A percentile compares a stretch with the other conserved stretches of the same genome.
These are phyloP conservation scores for Dreissena rostriformis DNA, from an alignment of 1,140 invertebrate genomes.

Conservation along the genomic window DNA sequence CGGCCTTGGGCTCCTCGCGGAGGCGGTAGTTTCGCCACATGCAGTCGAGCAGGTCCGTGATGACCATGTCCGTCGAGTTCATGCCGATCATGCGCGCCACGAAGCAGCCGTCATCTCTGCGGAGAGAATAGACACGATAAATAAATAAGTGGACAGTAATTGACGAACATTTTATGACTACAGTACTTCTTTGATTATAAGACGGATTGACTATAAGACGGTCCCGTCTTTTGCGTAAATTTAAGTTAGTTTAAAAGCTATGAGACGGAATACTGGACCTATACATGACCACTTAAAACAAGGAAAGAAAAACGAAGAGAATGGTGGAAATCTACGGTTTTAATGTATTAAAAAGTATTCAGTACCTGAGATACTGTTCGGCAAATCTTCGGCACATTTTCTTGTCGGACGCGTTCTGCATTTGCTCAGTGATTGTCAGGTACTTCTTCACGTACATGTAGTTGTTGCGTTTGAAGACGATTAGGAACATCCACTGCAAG, in stretches of 20 bases:
- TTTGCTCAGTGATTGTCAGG: slow-evolving; percentile 58
- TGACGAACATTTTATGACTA: no score
- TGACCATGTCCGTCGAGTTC: slow-evolving; percentile 74
- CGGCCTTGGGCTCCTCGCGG: slow-evolving; percentile 37
- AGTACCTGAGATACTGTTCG: slow-evolving; percentile 68
- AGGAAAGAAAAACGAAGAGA: no score
- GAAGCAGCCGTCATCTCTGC: slow-evolving; percentile 77
- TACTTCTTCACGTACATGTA: slow-evolving; percentile 74
- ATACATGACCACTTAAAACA: no score
- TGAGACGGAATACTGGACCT: no score
- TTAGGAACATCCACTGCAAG: slow-evolving; percentile 65
- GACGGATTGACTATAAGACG: no score
- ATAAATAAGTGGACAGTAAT: no score
- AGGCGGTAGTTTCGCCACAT: slow-evolving; percentile 68
- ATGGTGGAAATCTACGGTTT: no score
- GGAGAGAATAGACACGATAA: background rate
- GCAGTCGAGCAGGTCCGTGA: slow-evolving; percentile 72
- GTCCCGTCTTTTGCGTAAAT: no score
- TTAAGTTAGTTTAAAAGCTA: no score
- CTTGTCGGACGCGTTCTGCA: slow-evolving; percentile 61
- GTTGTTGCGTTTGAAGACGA: slow-evolving; percentile 61
- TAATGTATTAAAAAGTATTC: no score
- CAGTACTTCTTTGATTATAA: no score
- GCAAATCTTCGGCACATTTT: slow-evolving; percentile 71
- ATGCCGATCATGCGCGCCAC: slow-evolving; percentile 75